Conservation (phyloP, 1,140 invertebrate species). For the Drosophila ficusphila region DNA sequence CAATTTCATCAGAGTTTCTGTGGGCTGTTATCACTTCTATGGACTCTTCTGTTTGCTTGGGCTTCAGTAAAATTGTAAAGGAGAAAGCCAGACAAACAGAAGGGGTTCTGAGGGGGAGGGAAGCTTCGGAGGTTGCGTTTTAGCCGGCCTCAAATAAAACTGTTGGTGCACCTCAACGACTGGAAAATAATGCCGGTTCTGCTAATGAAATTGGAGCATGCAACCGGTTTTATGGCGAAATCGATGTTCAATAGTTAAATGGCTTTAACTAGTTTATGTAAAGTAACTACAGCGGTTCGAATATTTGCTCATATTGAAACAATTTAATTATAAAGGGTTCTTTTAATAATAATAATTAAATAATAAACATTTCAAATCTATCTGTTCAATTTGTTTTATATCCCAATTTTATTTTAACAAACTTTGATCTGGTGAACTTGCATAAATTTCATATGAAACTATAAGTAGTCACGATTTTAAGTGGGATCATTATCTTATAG, state of each 20-base stretch:
- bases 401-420: no score
- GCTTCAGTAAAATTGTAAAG: not conserved
- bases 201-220: slow-evolving; percentile 47
- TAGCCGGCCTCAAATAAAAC: not conserved
- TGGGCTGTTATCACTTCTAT: slow-evolving; percentile 22
- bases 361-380: no score
- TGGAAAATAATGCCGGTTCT: slow-evolving; percentile 18
- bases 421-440: no score
- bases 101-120: not conserved
- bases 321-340: no score
- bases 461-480: not conserved
- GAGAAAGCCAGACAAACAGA: not conserved
- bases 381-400: no score
- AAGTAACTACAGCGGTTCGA: not conserved
- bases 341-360: no score
- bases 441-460: no score
- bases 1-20: slow-evolving; percentile 33
- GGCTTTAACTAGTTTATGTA: not conserved
- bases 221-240: slow-evolving; percentile 27
- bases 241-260: not conserved
- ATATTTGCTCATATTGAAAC: not conserved
- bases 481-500: not conserved
- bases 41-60: slow-evolving; percentile 15
- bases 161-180: not conserved
- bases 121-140: not conserved